Evolutionary conservation across 1,140 invertebrate species (phyloP).

Genomic region (Akabosia matsudoensis): DNA sequence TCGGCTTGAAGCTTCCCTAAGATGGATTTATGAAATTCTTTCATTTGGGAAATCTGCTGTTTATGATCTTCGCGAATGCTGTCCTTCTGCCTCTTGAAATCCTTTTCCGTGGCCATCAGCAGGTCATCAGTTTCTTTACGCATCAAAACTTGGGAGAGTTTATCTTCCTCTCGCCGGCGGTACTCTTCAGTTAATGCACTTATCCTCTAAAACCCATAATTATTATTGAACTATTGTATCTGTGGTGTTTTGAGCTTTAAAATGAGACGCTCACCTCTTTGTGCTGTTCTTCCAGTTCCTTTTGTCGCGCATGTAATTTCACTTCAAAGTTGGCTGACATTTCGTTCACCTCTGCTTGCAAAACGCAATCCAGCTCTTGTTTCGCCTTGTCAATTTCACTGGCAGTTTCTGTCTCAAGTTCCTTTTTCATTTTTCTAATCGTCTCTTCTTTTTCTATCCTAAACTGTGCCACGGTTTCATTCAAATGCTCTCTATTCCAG

Average conservation of each 20-base stretch:
- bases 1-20: constrained; percentile 21
- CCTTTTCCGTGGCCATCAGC: neutral
- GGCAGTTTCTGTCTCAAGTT: neutral
- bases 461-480: neutral
- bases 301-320: neutral
- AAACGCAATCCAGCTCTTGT: neutral
- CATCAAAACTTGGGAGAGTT: neutral
- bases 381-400: constrained; percentile 13
- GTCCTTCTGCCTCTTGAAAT: constrained; percentile 27
- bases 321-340: neutral
- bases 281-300: neutral
- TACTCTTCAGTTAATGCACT: neutral
- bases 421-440: neutral
- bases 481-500: neutral
- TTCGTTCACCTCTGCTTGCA: neutral
- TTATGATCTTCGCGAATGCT: constrained; percentile 24
- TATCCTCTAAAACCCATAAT: neutral
- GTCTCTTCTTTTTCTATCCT: neutral
- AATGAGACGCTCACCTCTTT: too few species aligned
- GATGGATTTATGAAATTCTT: constrained; percentile 26
- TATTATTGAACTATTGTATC: neutral
- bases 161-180: neutral
- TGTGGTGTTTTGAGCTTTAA: neutral
- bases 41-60: constrained; percentile 24
- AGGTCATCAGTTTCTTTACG: neutral